Base-by-base conservation (phyloP, 2,888 invertebrate genomes). In the Phyto melanocephala region DNA sequence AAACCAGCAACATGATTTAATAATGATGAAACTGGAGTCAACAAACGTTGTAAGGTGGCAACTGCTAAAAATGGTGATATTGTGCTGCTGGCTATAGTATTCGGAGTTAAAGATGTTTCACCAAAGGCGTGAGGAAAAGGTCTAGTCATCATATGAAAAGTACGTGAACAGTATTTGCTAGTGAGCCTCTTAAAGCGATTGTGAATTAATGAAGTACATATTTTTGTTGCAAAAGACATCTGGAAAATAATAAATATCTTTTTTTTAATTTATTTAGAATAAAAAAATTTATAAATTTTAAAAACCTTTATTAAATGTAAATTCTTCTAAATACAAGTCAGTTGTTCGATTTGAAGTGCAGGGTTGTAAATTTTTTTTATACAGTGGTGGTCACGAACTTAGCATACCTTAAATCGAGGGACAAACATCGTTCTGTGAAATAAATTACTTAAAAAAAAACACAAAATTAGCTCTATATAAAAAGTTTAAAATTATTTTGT, bases 1-100 rank as follows among this genome's bases (percentile, higher is more conserved):
- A 96, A 93, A 2, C 94, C 94, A 78, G 94, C 93, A 1, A 88
- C 87, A 84, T 91, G 91, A 74, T 88, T 90, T 5, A 92, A 40
- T 1, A 89, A 77, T 0, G 90, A 87, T 20, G 87, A 85, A 13
- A 85, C 58, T 1, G 92, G 91, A 1, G 84, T 35, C 10, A 90
- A 68, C 0, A 90, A 79, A 22, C 82, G 82, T 37, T 85, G 83
- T 0, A 85, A 10, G 0, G 65, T 22, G 5, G 80, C 54, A 3
- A 58, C 13, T 6, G 37, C n/a, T 68, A 63, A 81, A 10, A 74
- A 62, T 42, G 72, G 35, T 4, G 84, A 35, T 15, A 78, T 22
- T 10, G 52, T 65, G 45, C 13, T 45, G 10, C 20, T 33, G 11
- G 28, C 50, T 50, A 60, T 15, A 75, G 75, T 54, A 80, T 80